Evolutionary conservation across 2,113 vertebrate species (phyloP).

Genomic region (Struthio camelus): DNA sequence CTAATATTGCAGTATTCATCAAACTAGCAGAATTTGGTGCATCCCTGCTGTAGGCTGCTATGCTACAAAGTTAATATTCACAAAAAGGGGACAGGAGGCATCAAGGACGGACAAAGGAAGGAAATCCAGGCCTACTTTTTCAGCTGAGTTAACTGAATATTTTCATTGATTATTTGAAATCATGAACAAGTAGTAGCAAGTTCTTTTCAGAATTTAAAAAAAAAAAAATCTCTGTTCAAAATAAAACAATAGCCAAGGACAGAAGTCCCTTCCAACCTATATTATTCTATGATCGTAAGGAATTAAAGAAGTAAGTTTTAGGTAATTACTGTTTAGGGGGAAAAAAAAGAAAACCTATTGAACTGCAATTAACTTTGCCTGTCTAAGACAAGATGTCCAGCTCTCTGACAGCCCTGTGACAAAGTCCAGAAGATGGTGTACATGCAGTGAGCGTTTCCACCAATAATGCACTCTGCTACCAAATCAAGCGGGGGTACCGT

Average conservation of each 20-base stretch:
- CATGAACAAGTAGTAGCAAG: background rate
- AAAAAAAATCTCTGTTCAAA: background rate
- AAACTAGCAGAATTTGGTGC: background rate
- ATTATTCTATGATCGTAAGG: background rate
- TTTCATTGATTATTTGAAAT: background rate
- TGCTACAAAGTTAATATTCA: background rate
- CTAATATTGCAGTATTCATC: slow-evolving; percentile 11
- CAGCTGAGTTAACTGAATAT: background rate
- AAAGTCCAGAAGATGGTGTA: background rate
- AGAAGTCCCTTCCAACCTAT: background rate
- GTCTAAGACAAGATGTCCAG: background rate
- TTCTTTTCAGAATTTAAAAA: background rate
- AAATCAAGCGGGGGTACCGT: background rate
- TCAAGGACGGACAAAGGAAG: background rate
- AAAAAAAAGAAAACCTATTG: background rate
- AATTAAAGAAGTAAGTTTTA: background rate
- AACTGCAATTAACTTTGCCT: background rate
- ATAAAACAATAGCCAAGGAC: background rate
- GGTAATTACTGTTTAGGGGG: background rate
- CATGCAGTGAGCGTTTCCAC: background rate
- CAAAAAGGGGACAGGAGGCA: background rate
- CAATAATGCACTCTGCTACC: background rate
- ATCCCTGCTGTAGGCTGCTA: background rate
- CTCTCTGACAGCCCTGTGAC: background rate
- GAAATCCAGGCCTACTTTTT: slow-evolving; percentile 9